Evolutionary conservation across 2,113 vertebrate species (phyloP), one percentile per base, ranked within the genome.

Genomic region (Oryzias curvinotus): DNA sequence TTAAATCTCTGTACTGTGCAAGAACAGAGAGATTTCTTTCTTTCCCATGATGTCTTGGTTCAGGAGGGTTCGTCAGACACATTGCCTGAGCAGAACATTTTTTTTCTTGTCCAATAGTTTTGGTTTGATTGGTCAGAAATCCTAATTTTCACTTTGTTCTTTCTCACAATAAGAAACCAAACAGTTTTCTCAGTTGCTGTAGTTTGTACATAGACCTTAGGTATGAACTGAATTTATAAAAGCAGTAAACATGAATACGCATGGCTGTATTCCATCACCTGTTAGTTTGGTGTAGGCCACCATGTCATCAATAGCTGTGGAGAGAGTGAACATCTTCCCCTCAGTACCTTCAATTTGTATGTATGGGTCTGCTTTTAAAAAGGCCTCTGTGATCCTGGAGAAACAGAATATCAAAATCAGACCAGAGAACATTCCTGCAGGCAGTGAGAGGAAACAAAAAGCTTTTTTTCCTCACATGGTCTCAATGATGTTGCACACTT

Each of bases 251-350:
- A 5, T 28, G 7, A 48, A 10, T 17, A 18, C 3, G 7, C 2
- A 48, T 18, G 12, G 8, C 47, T 16, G 3, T 17, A 14, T 67
- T 46, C 4, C 76, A 90, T 75, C 67, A 98, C 96, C 97, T 77
- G 96, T 99, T 1, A 98, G 86, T 58, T 96, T 96, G 54, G 91
- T 93, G 85, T 96, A 98, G 48, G 96, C 97, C 88, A 92, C 93
- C 97, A 98, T 98, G 84, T 98, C 94, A 14, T 96, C 91, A 30
- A 98, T 93, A n/a, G 96, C 92, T 57, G 83, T 91, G 48, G 97
- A 98, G 52, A 98, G 93, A 0, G 1, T 84, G 80, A 86, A 96
- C 6, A 44, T 60, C 52, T 73, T 89, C 4, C 92, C 94, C 1
- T 4, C 26, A 3, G 89, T 73, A 18, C 95, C 97, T 71, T 69